Percentiles rank a stretch among this genome's conserved stretches.
Conservation (phyloP, 2,888 invertebrate species). For the Polydrusus pterygomalis region DNA sequence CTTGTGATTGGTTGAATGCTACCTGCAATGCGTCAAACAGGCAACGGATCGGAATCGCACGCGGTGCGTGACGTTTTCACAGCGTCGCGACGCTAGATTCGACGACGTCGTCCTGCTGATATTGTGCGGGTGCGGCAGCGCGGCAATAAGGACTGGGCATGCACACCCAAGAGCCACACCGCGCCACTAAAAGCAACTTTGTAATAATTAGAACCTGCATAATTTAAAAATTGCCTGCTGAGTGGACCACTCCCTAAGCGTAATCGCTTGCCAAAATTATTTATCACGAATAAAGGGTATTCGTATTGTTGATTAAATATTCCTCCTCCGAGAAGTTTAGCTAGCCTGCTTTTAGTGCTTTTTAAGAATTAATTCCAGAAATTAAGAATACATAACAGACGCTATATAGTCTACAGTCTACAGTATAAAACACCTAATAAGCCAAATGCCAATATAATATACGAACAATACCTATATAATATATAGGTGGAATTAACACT, state of each 20-base stretch:
- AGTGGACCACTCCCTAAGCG: conserved; percentile 38
- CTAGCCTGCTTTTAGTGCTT: not conserved
- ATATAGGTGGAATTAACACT: too few relatives aligned
- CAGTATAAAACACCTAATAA: too few relatives aligned
- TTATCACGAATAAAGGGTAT: conserved; percentile 13
- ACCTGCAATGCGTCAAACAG: conserved; percentile 90
- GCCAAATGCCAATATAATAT: too few relatives aligned
- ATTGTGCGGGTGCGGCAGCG: conserved; percentile 70
- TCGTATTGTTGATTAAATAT: conserved; percentile 2
- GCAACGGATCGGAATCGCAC: conserved; percentile 67
- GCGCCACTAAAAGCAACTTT: conserved; percentile 57
- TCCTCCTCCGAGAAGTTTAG: not conserved
- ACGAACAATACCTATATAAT: too few relatives aligned
- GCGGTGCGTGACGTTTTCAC: conserved; percentile 64
- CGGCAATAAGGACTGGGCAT: conserved; percentile 65
- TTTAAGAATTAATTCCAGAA: too few relatives aligned
- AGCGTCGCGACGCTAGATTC: conserved; percentile 60
- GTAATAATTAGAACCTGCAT: conserved; percentile 50
- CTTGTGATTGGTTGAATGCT: conserved; percentile 86
- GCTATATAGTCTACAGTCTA: too few relatives aligned
- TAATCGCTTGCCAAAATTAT: conserved; percentile 26
- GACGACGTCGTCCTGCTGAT: conserved; percentile 61
- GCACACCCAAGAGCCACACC: conserved; percentile 48
- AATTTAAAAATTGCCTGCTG: conserved; percentile 50
- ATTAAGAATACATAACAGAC: too few relatives aligned